Conservation (phyloP, 2,797 vertebrate species). For the Gambelia wislizenii region DNA sequence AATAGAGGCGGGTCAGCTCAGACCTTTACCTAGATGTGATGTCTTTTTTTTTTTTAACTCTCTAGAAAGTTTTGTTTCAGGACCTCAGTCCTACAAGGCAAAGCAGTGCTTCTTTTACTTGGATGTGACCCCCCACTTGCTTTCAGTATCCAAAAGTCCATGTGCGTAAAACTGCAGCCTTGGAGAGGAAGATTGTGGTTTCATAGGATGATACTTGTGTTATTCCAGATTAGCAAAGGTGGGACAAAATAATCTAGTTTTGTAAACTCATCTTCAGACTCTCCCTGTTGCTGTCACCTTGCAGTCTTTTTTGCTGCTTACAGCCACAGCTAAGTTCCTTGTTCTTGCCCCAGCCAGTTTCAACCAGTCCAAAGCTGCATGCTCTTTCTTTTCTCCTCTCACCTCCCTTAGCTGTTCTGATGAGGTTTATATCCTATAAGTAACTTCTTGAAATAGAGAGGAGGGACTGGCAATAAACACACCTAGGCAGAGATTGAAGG, state of each 20-base stretch:
- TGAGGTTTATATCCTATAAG: neutral
- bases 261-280: constrained; percentile 4
- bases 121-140: neutral
- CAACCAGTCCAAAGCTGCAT: neutral
- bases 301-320: neutral
- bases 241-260: neutral
- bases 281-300: neutral
- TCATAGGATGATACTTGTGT: neutral
- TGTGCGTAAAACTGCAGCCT: neutral
- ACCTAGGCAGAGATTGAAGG: neutral
- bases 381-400: neutral
- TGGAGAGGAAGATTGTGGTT: neutral
- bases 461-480: neutral
- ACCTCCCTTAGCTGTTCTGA: too few relatives aligned
- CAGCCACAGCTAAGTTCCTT: neutral
- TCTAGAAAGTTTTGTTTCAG: neutral
- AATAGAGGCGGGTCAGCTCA: too few relatives aligned
- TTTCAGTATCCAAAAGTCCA: too few relatives aligned
- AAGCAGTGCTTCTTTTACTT: neutral
- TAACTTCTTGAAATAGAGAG: neutral
- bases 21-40: too few relatives aligned
- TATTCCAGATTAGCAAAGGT: neutral
- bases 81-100: too few relatives aligned
- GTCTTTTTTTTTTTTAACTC: too few relatives aligned
- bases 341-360: constrained; percentile 20